Evolutionary conservation across 2,113 vertebrate genomes (phyloP), one percentile per base, ranked within the genome.

Genomic region (Cyanoramphus novaezelandiae): DNA sequence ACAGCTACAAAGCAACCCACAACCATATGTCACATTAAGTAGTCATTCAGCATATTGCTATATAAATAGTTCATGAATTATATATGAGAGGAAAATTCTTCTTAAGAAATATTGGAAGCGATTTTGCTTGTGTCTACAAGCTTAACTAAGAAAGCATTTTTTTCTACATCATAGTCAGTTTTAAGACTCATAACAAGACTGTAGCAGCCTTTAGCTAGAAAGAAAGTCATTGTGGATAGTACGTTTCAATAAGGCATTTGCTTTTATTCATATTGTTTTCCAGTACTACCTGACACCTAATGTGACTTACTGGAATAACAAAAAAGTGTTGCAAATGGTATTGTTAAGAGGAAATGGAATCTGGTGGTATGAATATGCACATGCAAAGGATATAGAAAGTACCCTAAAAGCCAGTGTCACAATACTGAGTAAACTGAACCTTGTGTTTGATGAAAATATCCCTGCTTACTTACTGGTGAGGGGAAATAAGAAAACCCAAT

Each of bases 61-160:
- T 78, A 91, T 90, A 94, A 92, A 86, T 93, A 91, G 53, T 33
- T 93, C 20, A n/a, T 94, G 44, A 95, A 94, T 95, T 91, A 92
- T 91, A 86, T 75, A 92, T 75, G 50, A 90, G 20, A 67, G 39
- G 46, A 74, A 92, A 78, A 23, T 83, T 52, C 37, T 75, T 75
- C 46, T 29, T 39, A 37, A 89, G 93, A 95, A 93, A 75, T 78
- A 85, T 10, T 82, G 83, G 44, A 89, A 70, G 64, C 88, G 8
- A 17, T 72, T 85, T 93, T 82, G 28, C 0, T 93, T 91, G 50
- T 94, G 63, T 71, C 52, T 91, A 50, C 28, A 86, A 81, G 28
- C 25, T 82, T 71, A 91, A 68, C 35, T 77, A 79, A 88, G 59
- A 50, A 68, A 92, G 49, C 24, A 9, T 62, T 37, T 69, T 83